Evolutionary conservation across 2,113 vertebrate genomes (phyloP).

Genomic region (Origma solitaria): DNA sequence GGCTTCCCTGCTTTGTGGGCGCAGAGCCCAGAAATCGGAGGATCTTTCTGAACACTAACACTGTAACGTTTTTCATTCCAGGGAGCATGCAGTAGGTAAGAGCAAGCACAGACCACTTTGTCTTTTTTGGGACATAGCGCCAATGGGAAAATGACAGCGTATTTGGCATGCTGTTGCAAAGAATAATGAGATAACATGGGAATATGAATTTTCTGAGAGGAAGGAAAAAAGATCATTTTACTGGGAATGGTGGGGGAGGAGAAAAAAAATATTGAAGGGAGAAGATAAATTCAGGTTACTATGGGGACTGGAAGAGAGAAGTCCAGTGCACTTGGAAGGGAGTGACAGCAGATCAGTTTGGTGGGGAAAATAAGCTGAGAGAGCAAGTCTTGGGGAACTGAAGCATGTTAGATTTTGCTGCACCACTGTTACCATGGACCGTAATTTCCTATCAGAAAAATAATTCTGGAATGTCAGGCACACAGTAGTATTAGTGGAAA

Average conservation of each 20-base stretch:
- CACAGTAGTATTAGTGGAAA: not conserved
- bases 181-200: slow-evolving; percentile 52
- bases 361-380: not conserved
- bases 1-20: not conserved
- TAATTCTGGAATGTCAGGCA: not conserved
- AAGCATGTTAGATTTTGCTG: not conserved
- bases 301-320: not conserved
- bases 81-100: slow-evolving; percentile 39
- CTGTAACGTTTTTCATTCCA: not conserved
- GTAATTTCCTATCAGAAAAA: not conserved
- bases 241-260: not conserved
- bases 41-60: not conserved
- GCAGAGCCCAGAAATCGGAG: not conserved
- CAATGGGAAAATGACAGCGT: slow-evolving; percentile 17
- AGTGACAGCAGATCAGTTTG: not conserved
- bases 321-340: not conserved
- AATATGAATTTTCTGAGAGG: slow-evolving; percentile 33
- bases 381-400: not conserved
- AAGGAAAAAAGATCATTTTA: slow-evolving; percentile 14
- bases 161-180: slow-evolving; percentile 40
- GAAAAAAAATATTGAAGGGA: not conserved
- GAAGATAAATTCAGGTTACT: slow-evolving; percentile 12
- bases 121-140: slow-evolving; percentile 22
- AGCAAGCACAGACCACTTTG: slow-evolving; percentile 3
- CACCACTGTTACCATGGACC: not conserved